Evolutionary conservation across 2,797 vertebrate species (phyloP).

Genomic region (Propithecus deckenii): DNA sequence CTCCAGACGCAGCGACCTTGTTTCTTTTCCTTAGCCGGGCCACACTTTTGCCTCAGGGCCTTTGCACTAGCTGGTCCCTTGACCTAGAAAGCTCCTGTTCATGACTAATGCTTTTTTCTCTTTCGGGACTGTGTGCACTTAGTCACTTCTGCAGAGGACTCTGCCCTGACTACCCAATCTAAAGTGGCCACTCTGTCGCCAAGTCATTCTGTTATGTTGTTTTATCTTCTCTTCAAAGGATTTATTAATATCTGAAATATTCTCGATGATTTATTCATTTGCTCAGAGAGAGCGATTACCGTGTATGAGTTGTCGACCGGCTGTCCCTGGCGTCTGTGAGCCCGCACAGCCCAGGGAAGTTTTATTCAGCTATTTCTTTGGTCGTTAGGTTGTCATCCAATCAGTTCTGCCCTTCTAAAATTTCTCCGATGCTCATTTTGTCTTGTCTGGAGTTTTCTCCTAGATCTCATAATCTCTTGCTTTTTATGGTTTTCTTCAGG

Average conservation of each 20-base stretch:
- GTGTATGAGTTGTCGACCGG: neutral
- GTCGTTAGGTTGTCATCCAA: neutral
- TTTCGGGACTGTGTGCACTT: neutral
- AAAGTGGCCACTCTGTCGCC: neutral
- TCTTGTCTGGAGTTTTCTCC: neutral
- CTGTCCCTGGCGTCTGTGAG: neutral
- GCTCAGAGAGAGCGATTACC: neutral
- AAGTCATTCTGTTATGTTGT: neutral
- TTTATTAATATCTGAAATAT: constrained; percentile 22
- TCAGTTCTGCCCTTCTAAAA: neutral
- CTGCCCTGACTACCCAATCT: neutral
- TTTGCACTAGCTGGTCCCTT: neutral
- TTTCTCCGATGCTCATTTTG: neutral
- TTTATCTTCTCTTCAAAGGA: neutral
- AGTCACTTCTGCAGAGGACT: neutral
- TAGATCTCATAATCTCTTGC: neutral
- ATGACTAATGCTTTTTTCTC: neutral
- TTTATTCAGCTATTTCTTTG: neutral
- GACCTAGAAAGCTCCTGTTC: neutral
- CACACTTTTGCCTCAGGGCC: neutral
- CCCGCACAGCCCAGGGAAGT: neutral
- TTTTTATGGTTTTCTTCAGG: neutral
- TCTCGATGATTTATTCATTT: neutral
- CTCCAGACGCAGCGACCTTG: neutral
- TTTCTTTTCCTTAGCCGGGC: neutral